These are phyloP conservation scores for Syrista parreyssii DNA, from an alignment of 2,888 invertebrate species.

Conservation along the genomic window DNA sequence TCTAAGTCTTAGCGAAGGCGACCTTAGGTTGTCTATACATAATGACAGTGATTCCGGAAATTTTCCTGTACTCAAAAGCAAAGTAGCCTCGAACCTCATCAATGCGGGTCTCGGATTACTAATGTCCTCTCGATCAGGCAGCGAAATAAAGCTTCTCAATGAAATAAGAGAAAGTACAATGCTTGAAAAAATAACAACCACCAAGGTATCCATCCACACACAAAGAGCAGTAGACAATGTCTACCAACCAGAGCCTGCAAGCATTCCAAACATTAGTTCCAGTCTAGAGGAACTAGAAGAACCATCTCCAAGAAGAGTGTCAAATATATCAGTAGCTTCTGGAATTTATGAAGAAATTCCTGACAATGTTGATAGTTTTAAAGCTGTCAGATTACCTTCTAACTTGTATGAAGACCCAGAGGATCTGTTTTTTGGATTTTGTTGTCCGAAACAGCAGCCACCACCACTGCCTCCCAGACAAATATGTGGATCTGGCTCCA, in stretches of 20 bases:
- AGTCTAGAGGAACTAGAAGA: slow-evolving; percentile 20
- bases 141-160: slow-evolving; percentile 45
- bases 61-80: slow-evolving; percentile 38
- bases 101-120: slow-evolving; percentile 48
- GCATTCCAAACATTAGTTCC: slow-evolving; percentile 19
- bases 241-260: slow-evolving; percentile 52
- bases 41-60: slow-evolving; percentile 31
- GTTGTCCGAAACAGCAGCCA: slow-evolving; percentile 48
- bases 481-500: slow-evolving; percentile 47
- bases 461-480: slow-evolving; percentile 68
- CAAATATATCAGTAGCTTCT: slow-evolving; percentile 72
- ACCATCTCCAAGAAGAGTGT: slow-evolving; percentile 66
- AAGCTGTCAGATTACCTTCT: slow-evolving; percentile 26
- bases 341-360: slow-evolving; percentile 79
- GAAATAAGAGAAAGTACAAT: slow-evolving; percentile 32
- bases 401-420: slow-evolving; percentile 66
- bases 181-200: slow-evolving; percentile 32
- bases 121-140: slow-evolving; percentile 39
- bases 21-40: slow-evolving; percentile 54
- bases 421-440: slow-evolving; percentile 55
- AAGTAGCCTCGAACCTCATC: slow-evolving; percentile 42
- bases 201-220: slow-evolving; percentile 31
- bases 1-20: slow-evolving; percentile 69
- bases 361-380: slow-evolving; percentile 56
- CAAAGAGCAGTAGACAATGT: slow-evolving; percentile 50